Percentiles rank a stretch among this genome's conserved stretches.
Conservation (phyloP, 2,113 vertebrate species). For the Gasterosteus nipponicus region DNA sequence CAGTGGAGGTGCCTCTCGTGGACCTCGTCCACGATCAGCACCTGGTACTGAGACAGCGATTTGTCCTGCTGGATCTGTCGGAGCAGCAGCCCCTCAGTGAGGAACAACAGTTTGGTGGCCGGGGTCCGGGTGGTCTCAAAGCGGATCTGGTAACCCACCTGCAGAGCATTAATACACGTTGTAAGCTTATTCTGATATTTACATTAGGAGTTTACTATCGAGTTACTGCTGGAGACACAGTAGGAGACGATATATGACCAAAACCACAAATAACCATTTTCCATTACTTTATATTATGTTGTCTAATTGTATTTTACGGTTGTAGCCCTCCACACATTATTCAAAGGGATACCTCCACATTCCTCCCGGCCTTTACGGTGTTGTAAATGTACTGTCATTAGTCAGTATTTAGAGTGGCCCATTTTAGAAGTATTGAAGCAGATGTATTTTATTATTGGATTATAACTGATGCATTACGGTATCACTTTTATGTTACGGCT, state of each 20-base stretch:
- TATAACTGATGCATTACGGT: neutral
- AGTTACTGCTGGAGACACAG: neutral
- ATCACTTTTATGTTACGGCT: neutral
- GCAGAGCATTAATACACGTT: slow-evolving; percentile 3
- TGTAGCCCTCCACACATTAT: neutral
- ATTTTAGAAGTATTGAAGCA: neutral
- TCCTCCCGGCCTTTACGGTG: neutral
- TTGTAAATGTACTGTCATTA: neutral
- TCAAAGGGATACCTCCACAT: neutral
- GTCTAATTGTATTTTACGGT: neutral
- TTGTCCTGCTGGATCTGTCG: slow-evolving; percentile 88
- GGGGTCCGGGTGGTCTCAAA: slow-evolving; percentile 87
- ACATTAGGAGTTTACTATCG: neutral
- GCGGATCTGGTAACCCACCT: slow-evolving; percentile 95
- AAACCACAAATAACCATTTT: neutral
- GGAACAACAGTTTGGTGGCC: slow-evolving; percentile 87
- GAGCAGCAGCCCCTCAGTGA: slow-evolving; percentile 92
- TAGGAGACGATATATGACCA: neutral
- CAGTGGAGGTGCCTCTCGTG: slow-evolving; percentile 92
- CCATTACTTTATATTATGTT: no score
- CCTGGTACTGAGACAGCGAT: slow-evolving; percentile 79
- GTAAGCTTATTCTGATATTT: neutral
- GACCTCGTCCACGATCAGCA: slow-evolving; percentile 90
- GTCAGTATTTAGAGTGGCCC: neutral
- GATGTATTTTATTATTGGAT: neutral